A percentile compares a stretch with the other conserved stretches of the same genome.
These are phyloP conservation scores for Salpingus planirostris DNA, from an alignment of 2,888 invertebrate species.

Conservation along the genomic window DNA sequence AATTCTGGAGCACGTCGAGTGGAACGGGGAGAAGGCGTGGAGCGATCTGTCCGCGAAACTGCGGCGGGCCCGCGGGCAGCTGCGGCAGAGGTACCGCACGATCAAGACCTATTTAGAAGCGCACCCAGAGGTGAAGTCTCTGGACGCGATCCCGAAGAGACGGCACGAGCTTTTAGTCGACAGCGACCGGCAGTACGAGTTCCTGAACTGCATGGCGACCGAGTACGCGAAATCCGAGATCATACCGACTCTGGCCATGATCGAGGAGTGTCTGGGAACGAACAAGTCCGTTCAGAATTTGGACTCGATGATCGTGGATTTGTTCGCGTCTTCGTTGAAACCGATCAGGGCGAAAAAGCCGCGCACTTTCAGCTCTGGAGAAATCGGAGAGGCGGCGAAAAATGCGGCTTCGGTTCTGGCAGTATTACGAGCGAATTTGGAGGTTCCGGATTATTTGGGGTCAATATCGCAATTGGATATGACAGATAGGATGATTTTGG, in stretches of 20 bases:
- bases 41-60: conserved; percentile 46
- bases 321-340: conserved; percentile 19
- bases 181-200: conserved; percentile 14
- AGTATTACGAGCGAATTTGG: conserved; percentile 17
- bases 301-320: conserved; percentile 22
- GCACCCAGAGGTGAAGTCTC: conserved; percentile 41
- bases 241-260: conserved; percentile 16
- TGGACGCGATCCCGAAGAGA: conserved; percentile 41
- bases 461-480: conserved; percentile 17
- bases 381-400: conserved; percentile 14
- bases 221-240: conserved; percentile 10
- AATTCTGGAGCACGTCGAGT: conserved; percentile 47
- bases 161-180: conserved; percentile 8
- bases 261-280: conserved; percentile 10
- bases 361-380: conserved; percentile 2
- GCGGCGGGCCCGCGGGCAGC: conserved; percentile 48
- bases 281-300: conserved; percentile 7
- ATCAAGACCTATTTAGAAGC: conserved; percentile 46
- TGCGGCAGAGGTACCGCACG: conserved; percentile 51
- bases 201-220: conserved; percentile 18
- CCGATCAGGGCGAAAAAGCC: conserved; percentile 2
- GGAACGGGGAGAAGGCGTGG: conserved; percentile 45
- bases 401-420: conserved; percentile 16
- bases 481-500: conserved; percentile 22
- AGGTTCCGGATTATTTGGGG: conserved; percentile 21